Conservation (phyloP, 2,113 vertebrate genomes). For the Chrysochloris asiatica region DNA sequence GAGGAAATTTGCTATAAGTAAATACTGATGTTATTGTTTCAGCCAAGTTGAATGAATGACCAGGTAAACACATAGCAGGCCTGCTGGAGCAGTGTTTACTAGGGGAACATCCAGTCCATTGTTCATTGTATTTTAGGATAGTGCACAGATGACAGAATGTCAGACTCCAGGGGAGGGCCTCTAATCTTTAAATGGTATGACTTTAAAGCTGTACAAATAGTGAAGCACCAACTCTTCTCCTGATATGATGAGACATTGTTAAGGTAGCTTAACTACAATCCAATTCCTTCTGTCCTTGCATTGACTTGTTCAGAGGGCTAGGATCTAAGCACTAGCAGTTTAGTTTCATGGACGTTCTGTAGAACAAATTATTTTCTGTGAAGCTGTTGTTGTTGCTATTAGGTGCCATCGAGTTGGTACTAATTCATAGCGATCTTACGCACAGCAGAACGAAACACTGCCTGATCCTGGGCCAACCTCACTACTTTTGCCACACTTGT, state of each 20-base stretch:
- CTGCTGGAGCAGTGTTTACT: not conserved
- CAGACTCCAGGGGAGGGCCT: not conserved
- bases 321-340: not conserved
- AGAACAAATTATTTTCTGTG: not conserved
- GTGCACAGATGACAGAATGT: not conserved
- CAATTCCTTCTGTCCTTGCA: not conserved
- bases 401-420: too few relatives aligned
- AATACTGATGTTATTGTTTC: not conserved
- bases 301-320: not conserved
- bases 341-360: not conserved
- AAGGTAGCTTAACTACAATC: not conserved
- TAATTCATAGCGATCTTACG: too few relatives aligned
- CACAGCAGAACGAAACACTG: too few relatives aligned
- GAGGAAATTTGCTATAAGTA: not conserved
- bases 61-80: not conserved
- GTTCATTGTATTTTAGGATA: not conserved
- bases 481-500: too few relatives aligned
- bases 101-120: not conserved
- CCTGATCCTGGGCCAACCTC: too few relatives aligned
- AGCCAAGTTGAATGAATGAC: not conserved
- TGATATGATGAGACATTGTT: not conserved
- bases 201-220: not conserved
- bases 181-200: not conserved
- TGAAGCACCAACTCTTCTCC: not conserved
- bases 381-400: too few relatives aligned